phyloP scores from a whole-genome alignment of 2,113 vertebrate species.

The Seriola aureovittata region DNA sequence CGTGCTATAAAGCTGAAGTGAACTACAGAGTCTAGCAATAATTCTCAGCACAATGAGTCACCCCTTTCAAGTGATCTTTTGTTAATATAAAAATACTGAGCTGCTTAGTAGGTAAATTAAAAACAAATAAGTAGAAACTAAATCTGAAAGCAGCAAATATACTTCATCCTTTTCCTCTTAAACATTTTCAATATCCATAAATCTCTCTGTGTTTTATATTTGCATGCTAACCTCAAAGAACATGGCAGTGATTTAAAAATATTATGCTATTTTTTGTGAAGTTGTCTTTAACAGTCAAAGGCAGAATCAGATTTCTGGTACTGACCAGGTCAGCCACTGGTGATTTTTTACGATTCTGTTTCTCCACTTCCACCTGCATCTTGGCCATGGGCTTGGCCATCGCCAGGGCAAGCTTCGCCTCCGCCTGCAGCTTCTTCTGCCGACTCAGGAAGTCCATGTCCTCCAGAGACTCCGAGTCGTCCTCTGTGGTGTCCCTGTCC shows the following conservation, averaged over 20 bases:
- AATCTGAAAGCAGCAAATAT: slow-evolving; percentile 17
- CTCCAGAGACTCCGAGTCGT: slow-evolving; percentile 96
- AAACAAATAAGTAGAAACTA: background rate
- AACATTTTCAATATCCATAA: background rate
- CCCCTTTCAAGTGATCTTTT: background rate
- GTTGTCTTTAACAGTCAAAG: background rate
- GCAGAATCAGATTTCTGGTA: slow-evolving; percentile 12
- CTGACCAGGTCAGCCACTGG: slow-evolving; percentile 97
- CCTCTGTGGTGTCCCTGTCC: slow-evolving; percentile 96
- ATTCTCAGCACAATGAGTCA: background rate
- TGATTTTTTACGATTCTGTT: slow-evolving; percentile 99
- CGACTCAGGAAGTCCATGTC: slow-evolving; percentile 98
- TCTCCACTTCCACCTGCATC: slow-evolving; percentile 99
- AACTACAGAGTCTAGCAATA: background rate
- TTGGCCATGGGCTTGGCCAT: slow-evolving; percentile 99
- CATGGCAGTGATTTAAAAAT: background rate
- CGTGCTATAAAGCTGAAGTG: background rate
- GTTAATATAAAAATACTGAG: background rate
- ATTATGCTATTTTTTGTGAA: background rate
- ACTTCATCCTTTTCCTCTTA: background rate
- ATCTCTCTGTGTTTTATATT: background rate
- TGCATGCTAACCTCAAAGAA: background rate
- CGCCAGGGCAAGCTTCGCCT: slow-evolving; percentile 97
- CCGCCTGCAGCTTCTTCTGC: slow-evolving; percentile 97
- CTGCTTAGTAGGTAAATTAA: background rate